Evolutionary conservation across 2,888 invertebrate species (phyloP).

Genomic region (Prosapia bicincta): DNA sequence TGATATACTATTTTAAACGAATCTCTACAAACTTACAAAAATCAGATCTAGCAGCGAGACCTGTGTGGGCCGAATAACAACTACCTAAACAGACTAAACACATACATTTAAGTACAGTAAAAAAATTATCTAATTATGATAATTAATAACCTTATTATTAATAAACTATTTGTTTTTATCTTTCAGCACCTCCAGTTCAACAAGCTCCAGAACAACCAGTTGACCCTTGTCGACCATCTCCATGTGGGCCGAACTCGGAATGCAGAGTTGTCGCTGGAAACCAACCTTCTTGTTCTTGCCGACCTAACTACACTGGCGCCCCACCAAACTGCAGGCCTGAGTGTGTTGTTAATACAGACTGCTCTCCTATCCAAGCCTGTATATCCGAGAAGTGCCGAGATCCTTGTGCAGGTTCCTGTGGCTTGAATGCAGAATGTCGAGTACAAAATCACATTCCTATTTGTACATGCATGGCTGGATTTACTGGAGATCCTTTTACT

Average conservation of each 20-base stretch:
- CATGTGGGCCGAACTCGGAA: slow-evolving; percentile 54
- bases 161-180: neutral
- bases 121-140: neutral
- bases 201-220: slow-evolving; percentile 44
- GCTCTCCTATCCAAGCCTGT: slow-evolving; percentile 49
- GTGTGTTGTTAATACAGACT: slow-evolving; percentile 50
- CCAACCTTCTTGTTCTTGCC: slow-evolving; percentile 49
- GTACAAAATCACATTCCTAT: slow-evolving; percentile 49
- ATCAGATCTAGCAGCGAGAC: too few species aligned
- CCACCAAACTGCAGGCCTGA: slow-evolving; percentile 51
- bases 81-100: too few species aligned
- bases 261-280: slow-evolving; percentile 45
- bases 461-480: slow-evolving; percentile 56
- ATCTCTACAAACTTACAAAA: too few species aligned
- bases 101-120: too few species aligned
- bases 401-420: slow-evolving; percentile 51
- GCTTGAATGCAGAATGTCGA: slow-evolving; percentile 49
- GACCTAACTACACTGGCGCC: slow-evolving; percentile 46
- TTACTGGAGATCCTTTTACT: slow-evolving; percentile 72
- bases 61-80: too few species aligned
- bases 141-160: neutral
- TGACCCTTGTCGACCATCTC: slow-evolving; percentile 59
- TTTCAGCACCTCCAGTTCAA: slow-evolving; percentile 40
- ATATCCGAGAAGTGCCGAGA: slow-evolving; percentile 49
- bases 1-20: too few species aligned